These are phyloP conservation scores for Thysanoteuthis rhombus DNA, from an alignment of 2,888 invertebrate species.

Conservation along the genomic window DNA sequence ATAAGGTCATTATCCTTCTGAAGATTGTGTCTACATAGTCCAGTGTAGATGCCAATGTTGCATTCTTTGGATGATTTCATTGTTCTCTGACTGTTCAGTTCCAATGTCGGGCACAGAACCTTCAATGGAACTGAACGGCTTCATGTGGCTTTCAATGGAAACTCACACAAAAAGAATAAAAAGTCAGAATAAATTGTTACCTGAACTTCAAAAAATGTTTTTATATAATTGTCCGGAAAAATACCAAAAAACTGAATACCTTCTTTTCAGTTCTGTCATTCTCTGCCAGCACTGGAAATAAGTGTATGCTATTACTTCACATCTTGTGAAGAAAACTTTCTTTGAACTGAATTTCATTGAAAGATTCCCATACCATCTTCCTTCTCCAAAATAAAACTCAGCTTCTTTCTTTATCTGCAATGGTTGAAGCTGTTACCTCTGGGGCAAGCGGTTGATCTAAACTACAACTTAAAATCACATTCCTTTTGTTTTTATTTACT, in stretches of 20 bases:
- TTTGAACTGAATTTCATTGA: background rate
- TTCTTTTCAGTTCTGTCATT: slow-evolving; percentile 24
- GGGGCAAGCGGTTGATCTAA: background rate
- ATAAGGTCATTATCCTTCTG: background rate
- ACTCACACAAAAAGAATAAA: background rate
- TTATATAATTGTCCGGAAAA: background rate
- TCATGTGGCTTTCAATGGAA: background rate
- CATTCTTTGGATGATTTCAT: slow-evolving; percentile 12
- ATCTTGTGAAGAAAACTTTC: background rate
- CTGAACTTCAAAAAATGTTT: slow-evolving; percentile 12
- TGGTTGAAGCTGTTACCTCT: background rate
- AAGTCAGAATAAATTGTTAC: background rate
- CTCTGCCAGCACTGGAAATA: slow-evolving; percentile 16
- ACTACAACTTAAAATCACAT: background rate
- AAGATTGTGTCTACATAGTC: background rate
- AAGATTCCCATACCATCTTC: slow-evolving; percentile 19
- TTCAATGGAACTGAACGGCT: slow-evolving; percentile 2
- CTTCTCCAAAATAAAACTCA: slow-evolving; percentile 1
- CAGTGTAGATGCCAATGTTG: background rate
- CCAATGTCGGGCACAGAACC: slow-evolving; percentile 17
- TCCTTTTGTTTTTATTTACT: background rate
- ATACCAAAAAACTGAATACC: background rate
- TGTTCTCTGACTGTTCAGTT: slow-evolving; percentile 14
- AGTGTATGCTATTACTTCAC: background rate
- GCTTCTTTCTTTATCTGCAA: slow-evolving; percentile 12